Conservation (phyloP, 2,888 invertebrate species). For the Orgyia antiqua region DNA sequence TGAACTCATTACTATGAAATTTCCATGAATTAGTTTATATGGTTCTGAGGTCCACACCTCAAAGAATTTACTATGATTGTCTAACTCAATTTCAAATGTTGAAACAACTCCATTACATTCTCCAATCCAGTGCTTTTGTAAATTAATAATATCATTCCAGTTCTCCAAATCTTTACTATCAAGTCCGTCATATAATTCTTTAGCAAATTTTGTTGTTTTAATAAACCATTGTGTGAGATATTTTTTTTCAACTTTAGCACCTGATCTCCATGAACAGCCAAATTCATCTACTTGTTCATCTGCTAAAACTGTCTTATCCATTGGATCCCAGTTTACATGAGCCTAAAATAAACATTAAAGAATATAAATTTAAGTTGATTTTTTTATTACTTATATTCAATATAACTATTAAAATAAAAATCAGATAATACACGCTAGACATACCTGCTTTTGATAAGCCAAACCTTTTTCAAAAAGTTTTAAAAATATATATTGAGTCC, state of each 20-base stretch:
- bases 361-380: too few relatives aligned
- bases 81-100: conserved; percentile 76
- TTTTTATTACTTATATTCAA: too few relatives aligned
- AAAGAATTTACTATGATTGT: conserved; percentile 42
- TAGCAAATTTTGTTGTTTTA: conserved; percentile 89
- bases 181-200: conserved; percentile 84
- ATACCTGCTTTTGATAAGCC: conserved; percentile 90
- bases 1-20: conserved; percentile 81
- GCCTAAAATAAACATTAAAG: conserved; percentile 74
- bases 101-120: conserved; percentile 88
- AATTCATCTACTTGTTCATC: conserved; percentile 97
- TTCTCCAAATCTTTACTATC: conserved; percentile 82
- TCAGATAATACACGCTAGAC: too few relatives aligned
- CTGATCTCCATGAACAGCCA: conserved; percentile 97
- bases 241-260: conserved; percentile 94
- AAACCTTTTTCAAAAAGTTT: conserved; percentile 90
- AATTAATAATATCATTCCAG: conserved; percentile 90
- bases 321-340: conserved; percentile 98
- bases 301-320: conserved; percentile 97
- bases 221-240: conserved; percentile 96
- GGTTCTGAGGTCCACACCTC: conserved; percentile 87
- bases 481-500: conserved; percentile 97
- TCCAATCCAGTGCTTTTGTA: conserved; percentile 95
- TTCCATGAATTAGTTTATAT: conserved; percentile 83
- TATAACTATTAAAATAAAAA: too few relatives aligned